Base-by-base conservation (phyloP, 2,113 vertebrate genomes). In the Hydrolagus affinis region DNA sequence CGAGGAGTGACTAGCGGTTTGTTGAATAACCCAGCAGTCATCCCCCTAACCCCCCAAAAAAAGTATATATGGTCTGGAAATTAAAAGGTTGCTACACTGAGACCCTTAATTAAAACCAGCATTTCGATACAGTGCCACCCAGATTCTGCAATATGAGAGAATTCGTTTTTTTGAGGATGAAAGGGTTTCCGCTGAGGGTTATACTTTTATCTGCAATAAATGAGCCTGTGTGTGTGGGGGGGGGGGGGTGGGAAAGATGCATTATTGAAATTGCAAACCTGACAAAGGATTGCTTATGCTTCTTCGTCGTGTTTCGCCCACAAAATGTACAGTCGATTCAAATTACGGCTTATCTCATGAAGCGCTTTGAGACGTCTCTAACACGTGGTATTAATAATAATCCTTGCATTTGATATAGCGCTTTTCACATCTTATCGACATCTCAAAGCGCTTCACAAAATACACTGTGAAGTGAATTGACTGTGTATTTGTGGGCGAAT, bases 41-140 rank as follows among this genome's bases (percentile, higher is more conserved):
- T 32, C 25, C 60, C 23, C 28, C 56, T 25, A 80, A 60, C 21
- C 15, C 2, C 9, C 4, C n/a, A 8, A 78, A 60, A 23, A 60
- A 59, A 62, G 59, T 57, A 64, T 62, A 12, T 21, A 32, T 19
- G 28, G 78, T 83, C 11, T 83, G 78, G 14, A 32, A 80, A 64
- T 78, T 64, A 64, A 64, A 68, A 66, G 60, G 60, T 68, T 17
- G 17, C 62, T 9, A 83, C 57, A 10, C 10, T 44, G 10, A 11
- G 62, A 68, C 62, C 17, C 78, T 83, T 66, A 66, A 83, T 83
- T 83, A 83, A 83, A 83, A 83, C 59, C 77, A 80, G 60, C 62
- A 64, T 64, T 80, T 64, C 64, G 77, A 30, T 83, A 4, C 78
- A 32, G 9, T 66, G 28, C 60, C 78, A 30, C 78, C 62, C 25